Evolutionary conservation across 1,140 invertebrate species (phyloP).

Genomic region (Monomorium pharaonis): DNA sequence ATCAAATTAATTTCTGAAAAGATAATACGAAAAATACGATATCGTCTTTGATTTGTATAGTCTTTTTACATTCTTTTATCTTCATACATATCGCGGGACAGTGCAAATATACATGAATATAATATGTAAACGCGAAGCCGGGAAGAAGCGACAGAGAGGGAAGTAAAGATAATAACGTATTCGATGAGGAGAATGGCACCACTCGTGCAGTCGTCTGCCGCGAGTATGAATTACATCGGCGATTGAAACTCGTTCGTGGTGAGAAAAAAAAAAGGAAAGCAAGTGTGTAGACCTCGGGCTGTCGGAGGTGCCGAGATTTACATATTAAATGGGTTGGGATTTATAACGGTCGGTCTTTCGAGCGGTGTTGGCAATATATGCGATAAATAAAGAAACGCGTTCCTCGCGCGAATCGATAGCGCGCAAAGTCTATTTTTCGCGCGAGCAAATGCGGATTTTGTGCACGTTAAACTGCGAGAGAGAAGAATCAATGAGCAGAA

Average conservation of each 20-base stretch:
- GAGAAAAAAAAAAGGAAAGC: slow-evolving; percentile 64
- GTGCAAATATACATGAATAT: slow-evolving; percentile 47
- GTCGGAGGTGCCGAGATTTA: slow-evolving; percentile 77
- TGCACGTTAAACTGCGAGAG: neutral
- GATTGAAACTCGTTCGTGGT: slow-evolving; percentile 80
- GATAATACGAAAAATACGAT: neutral
- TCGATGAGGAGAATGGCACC: slow-evolving; percentile 70
- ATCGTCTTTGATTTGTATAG: neutral
- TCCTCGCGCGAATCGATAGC: slow-evolving; percentile 38
- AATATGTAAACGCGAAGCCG: neutral
- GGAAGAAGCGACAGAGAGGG: slow-evolving; percentile 25
- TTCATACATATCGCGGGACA: slow-evolving; percentile 25
- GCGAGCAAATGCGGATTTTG: neutral
- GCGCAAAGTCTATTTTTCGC: neutral
- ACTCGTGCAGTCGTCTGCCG: slow-evolving; percentile 49
- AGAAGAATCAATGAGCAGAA: neutral
- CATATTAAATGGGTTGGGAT: slow-evolving; percentile 85
- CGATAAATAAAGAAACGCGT: slow-evolving; percentile 72
- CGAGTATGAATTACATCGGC: slow-evolving; percentile 75
- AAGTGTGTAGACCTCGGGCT: slow-evolving; percentile 58
- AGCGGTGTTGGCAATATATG: slow-evolving; percentile 69
- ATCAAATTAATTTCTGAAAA: neutral
- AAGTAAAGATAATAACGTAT: slow-evolving; percentile 70
- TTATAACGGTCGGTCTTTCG: slow-evolving; percentile 80
- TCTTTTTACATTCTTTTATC: slow-evolving; percentile 9